phyloP scores from a whole-genome alignment of 30 jellyfish, hydroid and myxozoan genomes.

The Aurelia sp. region DNA sequence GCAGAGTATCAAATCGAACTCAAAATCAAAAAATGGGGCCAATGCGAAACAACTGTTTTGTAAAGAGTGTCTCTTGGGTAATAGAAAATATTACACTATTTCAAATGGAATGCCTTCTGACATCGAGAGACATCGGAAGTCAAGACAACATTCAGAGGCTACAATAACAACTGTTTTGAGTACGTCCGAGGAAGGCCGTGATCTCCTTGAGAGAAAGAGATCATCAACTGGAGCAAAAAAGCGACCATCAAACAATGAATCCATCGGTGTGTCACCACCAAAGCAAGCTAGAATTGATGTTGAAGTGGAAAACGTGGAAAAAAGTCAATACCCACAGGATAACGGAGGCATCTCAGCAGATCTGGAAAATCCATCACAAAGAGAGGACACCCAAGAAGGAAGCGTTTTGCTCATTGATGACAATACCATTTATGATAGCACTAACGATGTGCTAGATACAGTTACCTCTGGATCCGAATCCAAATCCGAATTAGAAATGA shows the following conservation, averaged over 20 bases:
- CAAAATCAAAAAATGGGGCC: slow-evolving; percentile 1
- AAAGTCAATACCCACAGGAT: background rate
- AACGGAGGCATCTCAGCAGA: slow-evolving; percentile 4
- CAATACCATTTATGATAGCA: slow-evolving; percentile 4
- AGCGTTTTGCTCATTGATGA: background rate
- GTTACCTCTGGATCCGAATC: background rate
- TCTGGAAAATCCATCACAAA: background rate
- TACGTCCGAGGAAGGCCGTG: slow-evolving; percentile 20
- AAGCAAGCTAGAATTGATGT: slow-evolving; percentile 33
- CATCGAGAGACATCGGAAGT: background rate
- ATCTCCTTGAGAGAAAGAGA: slow-evolving; percentile 1
- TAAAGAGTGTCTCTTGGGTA: slow-evolving; percentile 21
- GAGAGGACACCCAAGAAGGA: slow-evolving; percentile 5
- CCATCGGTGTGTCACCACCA: slow-evolving; percentile 6
- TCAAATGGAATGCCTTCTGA: slow-evolving; percentile 42
- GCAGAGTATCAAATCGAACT: background rate
- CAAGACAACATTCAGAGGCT: slow-evolving; percentile 10
- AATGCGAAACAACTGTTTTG: slow-evolving; percentile 2
- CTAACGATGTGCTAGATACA: background rate
- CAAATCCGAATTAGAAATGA: slow-evolving; percentile 9
- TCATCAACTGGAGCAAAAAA: too few relatives aligned
- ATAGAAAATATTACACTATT: slow-evolving; percentile 14
- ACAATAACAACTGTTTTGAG: slow-evolving; percentile 31
- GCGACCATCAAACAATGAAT: too few relatives aligned
- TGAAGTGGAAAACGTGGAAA: background rate